Evolutionary conservation across 2,888 invertebrate species (phyloP).

Genomic region (Spisula solida): DNA sequence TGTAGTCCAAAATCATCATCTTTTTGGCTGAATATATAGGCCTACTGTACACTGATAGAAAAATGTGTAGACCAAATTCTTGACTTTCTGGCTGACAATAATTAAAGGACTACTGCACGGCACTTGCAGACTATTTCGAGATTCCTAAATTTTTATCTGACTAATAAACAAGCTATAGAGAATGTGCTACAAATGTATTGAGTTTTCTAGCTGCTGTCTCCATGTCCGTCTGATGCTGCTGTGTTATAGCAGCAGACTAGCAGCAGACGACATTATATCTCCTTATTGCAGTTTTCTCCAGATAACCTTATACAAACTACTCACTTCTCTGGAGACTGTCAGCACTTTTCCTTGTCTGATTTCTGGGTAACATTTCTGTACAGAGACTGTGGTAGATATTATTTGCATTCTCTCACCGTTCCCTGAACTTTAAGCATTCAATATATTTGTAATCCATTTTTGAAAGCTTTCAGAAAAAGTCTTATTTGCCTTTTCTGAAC

Average conservation of each 20-base stretch:
- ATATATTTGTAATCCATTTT: neutral
- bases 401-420: neutral
- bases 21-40: neutral
- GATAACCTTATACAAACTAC: slow-evolving; percentile 13
- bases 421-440: neutral
- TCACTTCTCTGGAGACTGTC: neutral
- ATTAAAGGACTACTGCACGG: neutral
- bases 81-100: neutral
- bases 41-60: neutral
- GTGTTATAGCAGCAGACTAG: neutral
- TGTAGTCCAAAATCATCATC: neutral
- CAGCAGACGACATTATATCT: slow-evolving; percentile 21
- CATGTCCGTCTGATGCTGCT: slow-evolving; percentile 12
- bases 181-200: slow-evolving; percentile 10
- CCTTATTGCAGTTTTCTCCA: neutral
- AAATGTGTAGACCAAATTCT: neutral
- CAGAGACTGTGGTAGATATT: neutral
- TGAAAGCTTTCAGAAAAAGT: neutral
- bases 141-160: slow-evolving; percentile 4
- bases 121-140: neutral
- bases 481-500: neutral
- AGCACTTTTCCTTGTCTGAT: neutral
- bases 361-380: neutral
- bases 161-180: slow-evolving; percentile 1
- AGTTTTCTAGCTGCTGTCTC: slow-evolving; percentile 19